Percentiles rank a stretch among this genome's conserved stretches.
Conservation (phyloP, 2,797 vertebrate species). For the Etheostoma perlongum region DNA sequence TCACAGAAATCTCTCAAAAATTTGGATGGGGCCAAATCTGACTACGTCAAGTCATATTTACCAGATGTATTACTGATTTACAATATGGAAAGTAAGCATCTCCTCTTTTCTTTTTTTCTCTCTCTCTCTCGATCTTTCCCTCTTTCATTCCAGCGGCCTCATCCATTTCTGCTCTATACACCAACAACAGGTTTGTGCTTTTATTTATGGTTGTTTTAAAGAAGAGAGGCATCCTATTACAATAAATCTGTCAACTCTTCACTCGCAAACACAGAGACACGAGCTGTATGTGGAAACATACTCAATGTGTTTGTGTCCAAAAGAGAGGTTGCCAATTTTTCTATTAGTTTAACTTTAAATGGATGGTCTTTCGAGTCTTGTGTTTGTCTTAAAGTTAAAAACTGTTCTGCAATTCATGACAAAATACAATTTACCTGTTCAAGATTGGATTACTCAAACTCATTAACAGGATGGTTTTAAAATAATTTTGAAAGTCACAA, state of each 20-base stretch:
- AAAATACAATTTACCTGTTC: neutral
- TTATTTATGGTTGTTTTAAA: constrained; percentile 40
- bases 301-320: neutral
- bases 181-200: constrained; percentile 12
- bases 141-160: neutral
- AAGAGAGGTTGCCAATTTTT: constrained; percentile 24
- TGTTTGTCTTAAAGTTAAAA: constrained; percentile 22
- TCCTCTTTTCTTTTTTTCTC: neutral
- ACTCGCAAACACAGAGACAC: constrained; percentile 16
- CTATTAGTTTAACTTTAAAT: constrained; percentile 32
- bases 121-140: neutral
- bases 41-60: neutral
- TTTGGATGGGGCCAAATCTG: neutral
- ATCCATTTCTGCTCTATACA: constrained; percentile 13
- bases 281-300: constrained; percentile 27
- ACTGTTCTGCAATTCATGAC: neutral
- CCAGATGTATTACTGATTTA: constrained; percentile 26
- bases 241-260: constrained; percentile 43
- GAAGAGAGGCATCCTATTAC: constrained; percentile 12
- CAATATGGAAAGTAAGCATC: neutral
- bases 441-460: neutral
- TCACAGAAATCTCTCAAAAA: neutral
- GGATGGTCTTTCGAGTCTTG: constrained; percentile 4
- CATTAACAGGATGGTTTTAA: constrained; percentile 5
- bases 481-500: neutral